Conservation (phyloP, 2,113 vertebrate species). For the Zosterops japonicus region DNA sequence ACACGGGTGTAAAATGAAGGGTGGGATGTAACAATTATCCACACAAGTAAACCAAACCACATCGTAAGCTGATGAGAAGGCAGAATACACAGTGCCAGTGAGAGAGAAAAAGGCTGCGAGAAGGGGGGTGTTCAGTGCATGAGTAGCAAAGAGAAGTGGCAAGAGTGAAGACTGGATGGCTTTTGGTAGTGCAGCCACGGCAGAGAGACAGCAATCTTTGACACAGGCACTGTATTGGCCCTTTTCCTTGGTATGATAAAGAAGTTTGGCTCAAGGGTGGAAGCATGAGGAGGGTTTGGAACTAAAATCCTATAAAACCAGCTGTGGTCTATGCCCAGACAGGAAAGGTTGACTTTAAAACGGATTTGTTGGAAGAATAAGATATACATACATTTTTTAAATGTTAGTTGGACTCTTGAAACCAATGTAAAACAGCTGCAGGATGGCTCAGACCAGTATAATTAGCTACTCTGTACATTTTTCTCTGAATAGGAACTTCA, state of each 20-base stretch:
- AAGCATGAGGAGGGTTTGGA: background rate
- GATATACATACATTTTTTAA: background rate
- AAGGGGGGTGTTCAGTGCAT: accelerated
- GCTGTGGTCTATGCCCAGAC: background rate
- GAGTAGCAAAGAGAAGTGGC: background rate
- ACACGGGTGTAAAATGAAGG: background rate
- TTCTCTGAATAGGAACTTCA: background rate
- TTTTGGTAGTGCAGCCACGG: background rate
- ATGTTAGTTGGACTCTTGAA: background rate
- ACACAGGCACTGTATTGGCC: background rate
- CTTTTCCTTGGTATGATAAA: background rate
- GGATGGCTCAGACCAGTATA: background rate
- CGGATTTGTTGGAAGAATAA: background rate
- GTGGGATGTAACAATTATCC: background rate
- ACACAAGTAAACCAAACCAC: background rate
- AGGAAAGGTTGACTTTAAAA: background rate
- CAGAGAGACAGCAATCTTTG: background rate
- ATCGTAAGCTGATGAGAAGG: background rate
- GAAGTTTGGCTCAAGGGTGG: accelerated
- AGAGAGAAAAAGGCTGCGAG: background rate
- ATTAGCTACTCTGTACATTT: background rate
- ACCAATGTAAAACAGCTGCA: constrained; percentile 4
- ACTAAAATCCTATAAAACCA: background rate
- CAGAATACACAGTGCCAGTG: background rate
- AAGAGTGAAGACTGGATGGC: background rate